Evolutionary conservation across 2,797 vertebrate genomes (phyloP), one percentile per base, ranked within the genome.

Genomic region (Lutjanus argentimaculatus): DNA sequence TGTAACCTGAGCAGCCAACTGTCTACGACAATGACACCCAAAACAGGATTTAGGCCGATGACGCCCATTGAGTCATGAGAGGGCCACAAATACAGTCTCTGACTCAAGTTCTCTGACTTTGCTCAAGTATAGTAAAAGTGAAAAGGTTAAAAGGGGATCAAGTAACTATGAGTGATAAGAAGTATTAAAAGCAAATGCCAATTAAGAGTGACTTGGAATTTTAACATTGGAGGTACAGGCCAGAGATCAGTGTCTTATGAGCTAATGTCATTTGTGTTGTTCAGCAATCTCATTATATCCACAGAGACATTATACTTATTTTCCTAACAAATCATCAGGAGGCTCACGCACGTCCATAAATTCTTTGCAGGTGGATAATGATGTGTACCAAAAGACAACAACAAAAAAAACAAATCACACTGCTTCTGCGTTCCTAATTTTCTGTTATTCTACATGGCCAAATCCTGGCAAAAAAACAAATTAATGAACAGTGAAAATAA

Each of bases 1-100:
- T 56, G 87, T 42, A 89, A 84, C 86, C 53, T 1, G 17, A 86
- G 78, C 53, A 22, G 42, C 46, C 16, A 0, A 59, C 78, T 10
- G 63, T 62, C 51, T 56, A 13, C 10, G 4, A 22, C 78, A 48
- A 17, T 6, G 45, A 80, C 77, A 79, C 72, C 48, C 57, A 66
- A 80, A 87, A 80, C 48, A 6, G 13, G 21, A 57, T 30, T 30
- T 22, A 1, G 16, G 59, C 45, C 56, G 36, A 25, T 88, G 81
- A 84, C 46, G 13, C 19, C n/a, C 19, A 11, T 68, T 84, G 22
- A 59, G 13, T 79, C 71, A 21, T 17, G 36, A 63, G n/a, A 48
- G 15, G 17, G 80, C 0, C 45, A 56, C 2, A 74, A 55, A 75
- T 36, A 52, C 9, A 48, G 15, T 22, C 2, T 48, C 45, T 75